phyloP scores from a whole-genome alignment of 2,797 vertebrate genomes.

The Semotilus atromaculatus region DNA sequence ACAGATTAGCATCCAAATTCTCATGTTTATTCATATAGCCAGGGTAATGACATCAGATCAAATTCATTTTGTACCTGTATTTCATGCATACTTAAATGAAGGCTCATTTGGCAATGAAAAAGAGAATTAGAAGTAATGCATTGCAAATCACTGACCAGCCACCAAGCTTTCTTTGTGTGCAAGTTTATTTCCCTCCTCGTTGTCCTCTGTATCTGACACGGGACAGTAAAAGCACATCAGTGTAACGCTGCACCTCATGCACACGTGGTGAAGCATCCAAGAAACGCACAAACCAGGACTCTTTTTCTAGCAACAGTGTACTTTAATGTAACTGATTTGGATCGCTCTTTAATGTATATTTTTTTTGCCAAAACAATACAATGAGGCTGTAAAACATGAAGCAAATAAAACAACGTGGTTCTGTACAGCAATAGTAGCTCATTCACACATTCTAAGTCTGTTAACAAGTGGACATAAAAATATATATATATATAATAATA shows the following conservation, averaged over 20 bases:
- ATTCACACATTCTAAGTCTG: conserved; percentile 77
- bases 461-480: conserved; percentile 73
- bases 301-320: conserved; percentile 79
- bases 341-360: conserved; percentile 81
- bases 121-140: background rate
- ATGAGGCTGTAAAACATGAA: conserved; percentile 92
- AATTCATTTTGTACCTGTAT: background rate
- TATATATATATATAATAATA: conserved; percentile 68
- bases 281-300: conserved; percentile 24
- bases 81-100: background rate
- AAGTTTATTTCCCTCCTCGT: background rate
- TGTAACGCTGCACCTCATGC: background rate
- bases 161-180: background rate
- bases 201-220: background rate
- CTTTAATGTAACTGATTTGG: conserved; percentile 77
- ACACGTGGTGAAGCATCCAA: background rate
- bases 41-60: background rate
- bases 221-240: conserved; percentile 10
- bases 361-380: conserved; percentile 87
- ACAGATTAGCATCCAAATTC: background rate
- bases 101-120: background rate
- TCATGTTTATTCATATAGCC: background rate
- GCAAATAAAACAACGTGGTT: conserved; percentile 81
- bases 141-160: background rate
- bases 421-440: conserved; percentile 85